These are phyloP conservation scores for pig (Sus scrofa) DNA, from an alignment of 2,113 vertebrate species.

Conservation along the genomic window DNA sequence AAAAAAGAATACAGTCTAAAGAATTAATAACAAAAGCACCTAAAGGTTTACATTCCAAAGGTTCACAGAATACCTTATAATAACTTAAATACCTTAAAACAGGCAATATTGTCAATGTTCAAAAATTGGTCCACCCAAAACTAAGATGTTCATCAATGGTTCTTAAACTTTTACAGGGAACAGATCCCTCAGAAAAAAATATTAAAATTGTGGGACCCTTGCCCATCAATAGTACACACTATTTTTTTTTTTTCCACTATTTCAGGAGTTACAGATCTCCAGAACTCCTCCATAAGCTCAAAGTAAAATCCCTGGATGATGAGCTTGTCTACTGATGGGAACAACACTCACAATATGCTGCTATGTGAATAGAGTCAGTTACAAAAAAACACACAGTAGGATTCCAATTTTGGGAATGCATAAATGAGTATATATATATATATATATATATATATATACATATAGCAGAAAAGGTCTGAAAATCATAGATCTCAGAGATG, in stretches of 20 bases:
- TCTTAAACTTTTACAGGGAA: background rate
- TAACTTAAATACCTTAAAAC: background rate
- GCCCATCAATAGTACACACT: background rate
- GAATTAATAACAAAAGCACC: background rate
- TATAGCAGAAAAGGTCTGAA: background rate
- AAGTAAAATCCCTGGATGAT: background rate
- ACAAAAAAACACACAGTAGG: background rate
- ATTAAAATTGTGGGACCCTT: background rate
- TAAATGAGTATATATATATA: background rate
- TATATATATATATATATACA: too few species aligned
- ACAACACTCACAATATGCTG: background rate
- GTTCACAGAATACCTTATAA: background rate
- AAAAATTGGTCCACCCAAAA: slow-evolving; percentile 11
- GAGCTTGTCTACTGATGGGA: background rate
- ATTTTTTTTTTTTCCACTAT: background rate
- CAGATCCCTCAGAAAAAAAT: background rate
- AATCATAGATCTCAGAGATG: background rate
- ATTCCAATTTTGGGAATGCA: background rate
- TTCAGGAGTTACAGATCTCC: background rate
- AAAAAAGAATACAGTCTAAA: background rate
- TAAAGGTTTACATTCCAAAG: background rate
- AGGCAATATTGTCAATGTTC: background rate
- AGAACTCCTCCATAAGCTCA: background rate
- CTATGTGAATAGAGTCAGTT: background rate
- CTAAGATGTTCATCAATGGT: background rate